Evolutionary conservation across 2,888 invertebrate genomes (phyloP), one percentile per base, ranked within the genome.

Genomic region (Drosophila yooni): DNA sequence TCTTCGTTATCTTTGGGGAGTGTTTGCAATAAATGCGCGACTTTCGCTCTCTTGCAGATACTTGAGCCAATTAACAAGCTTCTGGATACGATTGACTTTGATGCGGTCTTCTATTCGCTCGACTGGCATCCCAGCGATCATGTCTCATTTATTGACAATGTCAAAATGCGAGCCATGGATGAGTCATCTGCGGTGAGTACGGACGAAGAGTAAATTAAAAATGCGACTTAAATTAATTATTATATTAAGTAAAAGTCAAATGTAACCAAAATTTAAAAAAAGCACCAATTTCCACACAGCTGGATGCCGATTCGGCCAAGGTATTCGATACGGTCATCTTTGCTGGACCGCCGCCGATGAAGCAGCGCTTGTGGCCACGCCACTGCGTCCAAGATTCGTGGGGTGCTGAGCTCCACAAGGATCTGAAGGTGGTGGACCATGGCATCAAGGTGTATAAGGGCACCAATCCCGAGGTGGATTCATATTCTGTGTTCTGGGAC

Each of bases 401-500:
- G 98, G 99, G 99, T 6, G 97, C 99, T 0, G 97, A 99, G 92
- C 94, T 99, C 38, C 98, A 99, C 92, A 95, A 96, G 89, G 97
- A 98, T 88, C 94, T 99, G 0, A 98, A 97, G 94, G 94, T 97
- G 64, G 94, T 95, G 48, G 96, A 97, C 10, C 95, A 95, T 67
- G 96, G 96, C 5, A 95, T 97, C 57, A 96, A 97, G 92, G 96
- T 98, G 60, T 97, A 97, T 94, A 98, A 98, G 92, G 99, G 99
- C 48, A 97, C 97, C 1, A 97, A 98, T 93, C 96, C 99, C 0
- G 97, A 98, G 82, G 97, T 99, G 66, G 99, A 99, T 93, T 98
- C 98, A 2, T 99, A 99, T 93, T 99, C 99, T 0, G 99, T 98
- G 53, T 99, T 99, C 94, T 98, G 98, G 97, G 99, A 99, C 94